Percentiles rank a stretch among this genome's conserved stretches.
These are phyloP conservation scores for Gastracanthus pulcherrimus DNA, from an alignment of 2,888 invertebrate genomes.

Conservation along the genomic window DNA sequence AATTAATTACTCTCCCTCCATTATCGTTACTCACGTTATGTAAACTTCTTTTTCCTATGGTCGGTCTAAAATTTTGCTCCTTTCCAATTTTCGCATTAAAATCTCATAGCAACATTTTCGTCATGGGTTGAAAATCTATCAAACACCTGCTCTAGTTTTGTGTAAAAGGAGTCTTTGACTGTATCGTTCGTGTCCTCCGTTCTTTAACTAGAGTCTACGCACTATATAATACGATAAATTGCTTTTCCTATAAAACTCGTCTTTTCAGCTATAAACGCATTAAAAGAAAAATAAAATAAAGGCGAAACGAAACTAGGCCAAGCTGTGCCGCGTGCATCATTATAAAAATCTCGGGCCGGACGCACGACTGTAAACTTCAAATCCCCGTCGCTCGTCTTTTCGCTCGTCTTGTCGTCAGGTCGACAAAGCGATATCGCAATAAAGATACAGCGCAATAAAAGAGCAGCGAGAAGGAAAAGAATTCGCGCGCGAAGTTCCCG, in stretches of 20 bases:
- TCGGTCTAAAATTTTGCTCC: no score
- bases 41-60: no score
- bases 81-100: no score
- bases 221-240: neutral
- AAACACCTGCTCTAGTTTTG: no score
- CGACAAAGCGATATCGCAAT: constrained; percentile 29
- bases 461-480: neutral
- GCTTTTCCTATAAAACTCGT: neutral
- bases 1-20: no score
- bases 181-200: no score
- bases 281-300: neutral
- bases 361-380: neutral
- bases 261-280: no score
- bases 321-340: constrained; percentile 8
- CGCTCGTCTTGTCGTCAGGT: neutral
- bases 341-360: constrained; percentile 33
- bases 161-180: no score
- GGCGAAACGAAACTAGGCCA: constrained; percentile 12
- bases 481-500: neutral
- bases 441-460: constrained; percentile 45
- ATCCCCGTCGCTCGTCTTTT: neutral
- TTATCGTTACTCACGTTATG: no score
- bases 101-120: no score
- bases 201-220: neutral
- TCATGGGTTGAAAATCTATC: no score